Evolutionary conservation across 92 coral and sea anemone species (phyloP), one percentile per base, ranked within the genome.

Genomic region (Epizoanthus scotinus): DNA sequence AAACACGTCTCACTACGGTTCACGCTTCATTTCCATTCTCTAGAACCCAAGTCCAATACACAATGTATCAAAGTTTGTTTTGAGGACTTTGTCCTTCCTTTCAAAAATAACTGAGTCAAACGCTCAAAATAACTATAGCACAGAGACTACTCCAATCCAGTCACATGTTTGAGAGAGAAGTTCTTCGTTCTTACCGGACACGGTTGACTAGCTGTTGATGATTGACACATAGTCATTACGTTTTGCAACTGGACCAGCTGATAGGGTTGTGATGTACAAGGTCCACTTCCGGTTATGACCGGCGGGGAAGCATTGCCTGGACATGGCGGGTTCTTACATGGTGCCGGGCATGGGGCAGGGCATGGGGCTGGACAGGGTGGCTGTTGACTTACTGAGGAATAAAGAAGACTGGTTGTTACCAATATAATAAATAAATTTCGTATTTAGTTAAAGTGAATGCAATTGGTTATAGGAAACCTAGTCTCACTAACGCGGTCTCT

Each of bases 171-270:
- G 65, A 19, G 14, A 60, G 22, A 60, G 3, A 22, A 22, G 2
- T 0, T 22, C 0, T 3, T 2, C 10, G 12, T 31, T 21, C 81
- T 58, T 74, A 74, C 81, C 47, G 68, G 34, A n/a, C 81, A 74
- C 5, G 81, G 66, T 47, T 13, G 67, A 31, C 44, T 57, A 34
- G 28, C 67, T 74, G 81, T 5, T 58, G 53, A 10, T 4, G 55
- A 67, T 28, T 58, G 53, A 34, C 81, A 74, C 15, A 29, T 66
- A 17, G 44, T 38, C 18, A 31, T 0, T 2, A 74, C 67, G 22
- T 74, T 74, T 59, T 74, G 81, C 42, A 74, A n/a, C 68, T 74
- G 81, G 31, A 74, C 57, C 81, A 74, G 20, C 18, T 58, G 81
- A 22, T 74, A 74, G 5, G 81, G 68, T 26, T 59, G 68, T 1